Evolutionary conservation across 2,888 invertebrate genomes (phyloP), one percentile per base, ranked within the genome.

Genomic region (Drosophila nigricruria): DNA sequence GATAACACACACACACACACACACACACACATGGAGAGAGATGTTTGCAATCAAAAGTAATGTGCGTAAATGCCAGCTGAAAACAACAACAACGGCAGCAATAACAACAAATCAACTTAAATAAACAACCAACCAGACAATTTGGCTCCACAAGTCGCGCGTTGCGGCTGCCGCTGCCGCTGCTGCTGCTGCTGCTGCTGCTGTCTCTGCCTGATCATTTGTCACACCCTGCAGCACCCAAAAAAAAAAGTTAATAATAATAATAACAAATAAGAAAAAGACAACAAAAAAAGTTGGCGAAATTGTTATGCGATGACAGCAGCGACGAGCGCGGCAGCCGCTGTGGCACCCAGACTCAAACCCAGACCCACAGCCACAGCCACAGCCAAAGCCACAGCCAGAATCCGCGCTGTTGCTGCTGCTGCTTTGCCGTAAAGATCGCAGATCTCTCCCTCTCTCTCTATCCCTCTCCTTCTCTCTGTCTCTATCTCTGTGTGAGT

Each of bases 261-360:
- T 79, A 79, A 85, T 72, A 82, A 80, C 65, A 86, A 83, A 70
- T 54, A 78, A 63, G 68, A 70, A 58, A 45, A 61, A 42, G 52
- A 42, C 60, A 71, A 50, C 38, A 57, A 61, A 64, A 56, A 61
- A 65, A 59, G 59, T 66, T 88, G 87, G 82, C 78, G 72, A 87
- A 89, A 89, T 87, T 87, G 70, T 81, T 87, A 70, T 78, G 84
- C 84, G 86, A 87, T 87, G 89, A 89, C 89, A 87, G 89, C 87
- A 86, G 83, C 79, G 52, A 32, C 49, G 53, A 42, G 32, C 72
- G 67, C 63, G 36, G 62, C 75, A 74, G 67, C 77, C 71, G 42
- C 65, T 58, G 52, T 77, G 73, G 69, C 73, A 77, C 78, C 68
- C 60, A 73, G 47, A 45, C 42, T 36, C 38, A 47, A 30, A 18